phyloP scores from a whole-genome alignment of 2,113 vertebrate species.

The Ictalurus furcatus region DNA sequence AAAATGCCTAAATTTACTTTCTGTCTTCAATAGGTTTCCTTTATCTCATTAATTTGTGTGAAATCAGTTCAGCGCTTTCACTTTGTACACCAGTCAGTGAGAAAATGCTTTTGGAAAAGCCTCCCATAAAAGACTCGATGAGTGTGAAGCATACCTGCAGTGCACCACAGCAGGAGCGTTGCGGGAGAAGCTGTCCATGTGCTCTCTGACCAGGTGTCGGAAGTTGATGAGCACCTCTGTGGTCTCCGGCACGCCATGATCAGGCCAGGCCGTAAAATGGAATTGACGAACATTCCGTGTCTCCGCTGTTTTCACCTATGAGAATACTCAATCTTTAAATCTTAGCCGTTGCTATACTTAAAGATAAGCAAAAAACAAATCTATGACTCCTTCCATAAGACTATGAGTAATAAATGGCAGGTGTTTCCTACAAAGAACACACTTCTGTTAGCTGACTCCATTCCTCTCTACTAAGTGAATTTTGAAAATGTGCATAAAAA shows the following conservation, averaged over 20 bases:
- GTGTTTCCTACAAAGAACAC: neutral
- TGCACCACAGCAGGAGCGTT: constrained; percentile 88
- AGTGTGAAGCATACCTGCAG: constrained; percentile 82
- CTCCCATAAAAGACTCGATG: neutral
- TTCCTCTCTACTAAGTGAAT: neutral
- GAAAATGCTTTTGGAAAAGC: neutral
- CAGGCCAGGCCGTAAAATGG: constrained; percentile 97
- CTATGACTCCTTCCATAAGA: neutral
- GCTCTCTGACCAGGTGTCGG: constrained; percentile 87
- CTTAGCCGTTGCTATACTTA: neutral
- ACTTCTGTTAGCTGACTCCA: neutral
- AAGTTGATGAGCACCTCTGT: constrained; percentile 93
- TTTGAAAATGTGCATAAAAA: neutral
- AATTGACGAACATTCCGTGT: constrained; percentile 87
- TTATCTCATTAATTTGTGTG: neutral
- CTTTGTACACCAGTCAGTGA: neutral
- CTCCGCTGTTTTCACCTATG: constrained; percentile 79
- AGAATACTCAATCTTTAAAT: neutral
- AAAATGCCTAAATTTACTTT: neutral
- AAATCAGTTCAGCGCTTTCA: neutral
- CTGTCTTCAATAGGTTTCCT: neutral
- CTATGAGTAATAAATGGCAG: neutral
- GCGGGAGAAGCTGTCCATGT: constrained; percentile 81
- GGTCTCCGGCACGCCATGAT: constrained; percentile 89
- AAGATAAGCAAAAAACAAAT: neutral